These are phyloP conservation scores for Scaptomyza hsui DNA, from an alignment of 1,140 invertebrate species.

Conservation along the genomic window DNA sequence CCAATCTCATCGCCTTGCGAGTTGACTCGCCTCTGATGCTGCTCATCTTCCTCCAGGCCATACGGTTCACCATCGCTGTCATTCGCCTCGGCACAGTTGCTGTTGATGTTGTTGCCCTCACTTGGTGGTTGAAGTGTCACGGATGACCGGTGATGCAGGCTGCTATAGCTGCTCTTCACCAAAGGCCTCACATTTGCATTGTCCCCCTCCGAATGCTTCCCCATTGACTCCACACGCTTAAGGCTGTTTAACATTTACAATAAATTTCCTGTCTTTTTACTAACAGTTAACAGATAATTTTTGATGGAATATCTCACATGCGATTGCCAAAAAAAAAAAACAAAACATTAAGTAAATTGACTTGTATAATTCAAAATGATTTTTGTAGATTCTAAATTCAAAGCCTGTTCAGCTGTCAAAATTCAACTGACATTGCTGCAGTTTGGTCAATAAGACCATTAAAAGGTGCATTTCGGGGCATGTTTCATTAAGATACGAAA, in stretches of 20 bases:
- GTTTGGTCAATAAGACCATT: not conserved
- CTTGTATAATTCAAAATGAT: slow-evolving; percentile 45
- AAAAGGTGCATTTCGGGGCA: no score
- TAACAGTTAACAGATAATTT: slow-evolving; percentile 73
- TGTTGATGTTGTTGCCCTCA: slow-evolving; percentile 8
- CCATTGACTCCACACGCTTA: slow-evolving; percentile 40
- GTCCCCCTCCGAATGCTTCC: slow-evolving; percentile 43
- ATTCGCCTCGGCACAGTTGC: slow-evolving; percentile 13
- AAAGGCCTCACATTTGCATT: slow-evolving; percentile 3
- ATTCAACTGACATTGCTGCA: not conserved
- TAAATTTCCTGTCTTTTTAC: slow-evolving; percentile 57
- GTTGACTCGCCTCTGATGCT: not conserved
- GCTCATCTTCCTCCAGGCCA: not conserved
- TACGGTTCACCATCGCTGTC: slow-evolving; percentile 19
- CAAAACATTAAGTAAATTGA: slow-evolving; percentile 21
- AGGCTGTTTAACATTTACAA: slow-evolving; percentile 51
- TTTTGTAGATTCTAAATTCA: slow-evolving; percentile 11
- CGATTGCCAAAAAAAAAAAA: slow-evolving; percentile 52
- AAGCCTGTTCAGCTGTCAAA: slow-evolving; percentile 29
- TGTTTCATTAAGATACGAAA: no score
- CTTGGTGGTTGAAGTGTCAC: not conserved
- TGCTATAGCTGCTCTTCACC: slow-evolving; percentile 42
- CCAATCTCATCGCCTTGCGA: slow-evolving; percentile 53
- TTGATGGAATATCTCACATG: slow-evolving; percentile 54
- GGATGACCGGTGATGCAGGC: slow-evolving; percentile 1